These are phyloP conservation scores for Artemisiospiza belli DNA, from an alignment of 2,113 vertebrate genomes.

Conservation along the genomic window DNA sequence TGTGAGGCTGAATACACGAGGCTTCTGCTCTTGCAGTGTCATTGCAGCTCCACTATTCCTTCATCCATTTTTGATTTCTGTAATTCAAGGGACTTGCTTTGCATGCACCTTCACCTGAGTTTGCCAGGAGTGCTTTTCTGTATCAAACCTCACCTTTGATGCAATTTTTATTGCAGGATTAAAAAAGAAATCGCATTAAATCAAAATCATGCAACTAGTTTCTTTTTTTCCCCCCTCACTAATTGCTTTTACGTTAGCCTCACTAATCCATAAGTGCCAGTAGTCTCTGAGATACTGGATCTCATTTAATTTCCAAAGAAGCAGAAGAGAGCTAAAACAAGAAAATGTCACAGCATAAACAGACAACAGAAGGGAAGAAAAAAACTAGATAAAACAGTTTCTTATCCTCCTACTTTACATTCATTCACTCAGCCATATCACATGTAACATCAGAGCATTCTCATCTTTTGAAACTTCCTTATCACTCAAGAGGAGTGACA, in stretches of 20 bases:
- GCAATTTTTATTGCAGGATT: neutral
- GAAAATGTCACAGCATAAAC: conserved; percentile 70
- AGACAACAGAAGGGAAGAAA: conserved; percentile 64
- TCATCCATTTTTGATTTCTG: neutral
- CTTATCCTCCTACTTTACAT: conserved; percentile 60
- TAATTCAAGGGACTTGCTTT: neutral
- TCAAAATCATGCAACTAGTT: neutral
- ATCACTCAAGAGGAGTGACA: neutral
- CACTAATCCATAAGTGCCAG: conserved; percentile 56
- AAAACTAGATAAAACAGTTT: conserved; percentile 64
- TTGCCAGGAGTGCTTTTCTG: neutral
- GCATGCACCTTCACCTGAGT: neutral
- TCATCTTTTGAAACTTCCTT: conserved; percentile 20
- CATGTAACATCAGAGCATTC: conserved; percentile 31
- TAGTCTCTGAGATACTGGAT: conserved; percentile 54
- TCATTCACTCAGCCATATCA: conserved; percentile 50
- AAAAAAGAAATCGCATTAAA: neutral
- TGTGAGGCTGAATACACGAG: neutral
- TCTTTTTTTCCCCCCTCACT: neutral
- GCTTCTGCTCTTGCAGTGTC: neutral
- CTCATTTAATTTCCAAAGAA: conserved; percentile 66
- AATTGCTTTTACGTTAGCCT: conserved; percentile 44
- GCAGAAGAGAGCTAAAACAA: conserved; percentile 68
- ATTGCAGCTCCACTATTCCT: neutral
- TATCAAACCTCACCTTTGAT: neutral